Evolutionary conservation across 2,113 vertebrate species (phyloP).

Genomic region (Ciconia stormi): DNA sequence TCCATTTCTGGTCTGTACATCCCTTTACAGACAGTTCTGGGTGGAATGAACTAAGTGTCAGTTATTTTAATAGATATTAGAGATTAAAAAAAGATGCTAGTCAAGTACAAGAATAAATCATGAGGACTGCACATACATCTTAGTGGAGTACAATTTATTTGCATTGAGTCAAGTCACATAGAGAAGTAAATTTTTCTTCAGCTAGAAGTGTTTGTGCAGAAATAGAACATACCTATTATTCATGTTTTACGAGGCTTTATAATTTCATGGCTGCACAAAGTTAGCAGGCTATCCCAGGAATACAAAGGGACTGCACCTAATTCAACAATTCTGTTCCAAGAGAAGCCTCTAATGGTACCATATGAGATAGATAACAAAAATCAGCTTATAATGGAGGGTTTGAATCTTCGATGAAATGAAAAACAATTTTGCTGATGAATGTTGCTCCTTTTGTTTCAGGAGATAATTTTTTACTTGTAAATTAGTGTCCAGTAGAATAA

Average conservation of each 20-base stretch:
- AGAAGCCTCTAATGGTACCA: not conserved
- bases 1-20: not conserved
- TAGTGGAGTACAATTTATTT: not conserved
- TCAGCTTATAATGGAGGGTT: not conserved
- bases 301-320: not conserved
- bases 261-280: not conserved
- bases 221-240: not conserved
- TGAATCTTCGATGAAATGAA: not conserved
- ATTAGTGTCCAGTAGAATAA: not conserved
- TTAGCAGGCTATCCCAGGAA: not conserved
- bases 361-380: not conserved
- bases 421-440: not conserved
- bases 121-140: not conserved
- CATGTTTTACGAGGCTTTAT: not conserved
- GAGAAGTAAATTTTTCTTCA: conserved; percentile 21
- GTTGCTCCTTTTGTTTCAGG: not conserved
- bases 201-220: conserved; percentile 14
- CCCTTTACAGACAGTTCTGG: not conserved
- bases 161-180: not conserved
- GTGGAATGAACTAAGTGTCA: not conserved
- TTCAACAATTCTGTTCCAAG: not conserved
- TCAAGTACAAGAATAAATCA: not conserved
- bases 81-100: not conserved
- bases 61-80: conserved; percentile 22
- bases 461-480: not conserved